These are phyloP conservation scores for Zootoca vivipara DNA, from an alignment of 2,113 vertebrate species.

Conservation along the genomic window DNA sequence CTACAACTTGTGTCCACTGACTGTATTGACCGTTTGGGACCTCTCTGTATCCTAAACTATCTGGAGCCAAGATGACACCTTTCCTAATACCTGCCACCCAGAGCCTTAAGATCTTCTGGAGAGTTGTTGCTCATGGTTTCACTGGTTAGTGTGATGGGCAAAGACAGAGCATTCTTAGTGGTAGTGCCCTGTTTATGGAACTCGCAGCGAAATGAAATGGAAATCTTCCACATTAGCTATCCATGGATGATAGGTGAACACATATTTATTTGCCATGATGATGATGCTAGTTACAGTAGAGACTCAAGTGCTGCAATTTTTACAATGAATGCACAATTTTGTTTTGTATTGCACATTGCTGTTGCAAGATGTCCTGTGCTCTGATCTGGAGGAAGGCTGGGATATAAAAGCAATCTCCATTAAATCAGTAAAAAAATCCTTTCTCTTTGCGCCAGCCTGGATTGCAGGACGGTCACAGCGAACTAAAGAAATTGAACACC, in stretches of 20 bases:
- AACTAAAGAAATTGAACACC: background rate
- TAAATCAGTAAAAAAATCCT: background rate
- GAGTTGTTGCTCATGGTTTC: too few relatives aligned
- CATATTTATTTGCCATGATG: background rate
- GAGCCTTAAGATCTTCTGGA: too few relatives aligned
- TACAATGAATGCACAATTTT: background rate
- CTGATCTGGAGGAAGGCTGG: background rate
- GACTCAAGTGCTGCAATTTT: too few relatives aligned
- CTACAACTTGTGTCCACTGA: too few relatives aligned
- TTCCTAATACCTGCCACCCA: too few relatives aligned
- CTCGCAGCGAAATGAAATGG: background rate
- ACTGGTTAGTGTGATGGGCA: too few relatives aligned
- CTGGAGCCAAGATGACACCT: too few relatives aligned
- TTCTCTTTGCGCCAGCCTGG: background rate
- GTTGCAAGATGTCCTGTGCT: too few relatives aligned
- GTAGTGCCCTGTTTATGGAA: background rate
- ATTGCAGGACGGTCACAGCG: background rate
- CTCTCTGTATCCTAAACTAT: too few relatives aligned
- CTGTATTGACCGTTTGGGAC: too few relatives aligned
- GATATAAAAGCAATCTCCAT: background rate
- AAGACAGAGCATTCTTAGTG: background rate
- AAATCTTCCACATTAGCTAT: background rate
- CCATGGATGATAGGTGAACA: background rate
- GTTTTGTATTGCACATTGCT: background rate
- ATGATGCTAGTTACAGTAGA: too few relatives aligned